Conservation (phyloP, 2,113 vertebrate genomes). For the Vulpes lagopus region DNA sequence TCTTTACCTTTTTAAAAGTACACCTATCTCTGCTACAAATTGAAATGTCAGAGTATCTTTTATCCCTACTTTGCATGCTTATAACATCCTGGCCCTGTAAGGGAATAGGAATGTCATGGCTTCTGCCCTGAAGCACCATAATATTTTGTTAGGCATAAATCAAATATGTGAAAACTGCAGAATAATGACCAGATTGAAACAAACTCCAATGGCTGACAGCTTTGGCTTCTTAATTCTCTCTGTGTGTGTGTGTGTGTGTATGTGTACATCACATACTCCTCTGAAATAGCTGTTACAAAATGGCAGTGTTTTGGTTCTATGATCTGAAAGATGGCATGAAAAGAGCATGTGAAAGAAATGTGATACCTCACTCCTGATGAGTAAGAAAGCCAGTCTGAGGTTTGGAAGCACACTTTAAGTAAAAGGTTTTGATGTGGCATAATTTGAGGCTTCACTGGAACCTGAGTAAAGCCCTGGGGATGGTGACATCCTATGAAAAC, state of each 20-base stretch:
- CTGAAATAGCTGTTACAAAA: not conserved
- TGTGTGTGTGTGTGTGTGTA: not conserved
- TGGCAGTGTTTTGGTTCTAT: not conserved
- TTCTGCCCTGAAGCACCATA: not conserved
- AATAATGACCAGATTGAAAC: not conserved
- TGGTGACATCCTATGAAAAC: not conserved
- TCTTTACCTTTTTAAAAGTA: not conserved
- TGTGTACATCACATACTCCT: not conserved
- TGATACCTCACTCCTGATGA: no score
- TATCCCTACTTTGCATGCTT: not conserved
- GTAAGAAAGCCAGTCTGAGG: not conserved
- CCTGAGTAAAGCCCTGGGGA: not conserved
- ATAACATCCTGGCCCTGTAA: not conserved
- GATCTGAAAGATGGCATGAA: not conserved
- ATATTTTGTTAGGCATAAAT: not conserved
- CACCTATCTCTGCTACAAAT: not conserved
- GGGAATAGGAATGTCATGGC: not conserved
- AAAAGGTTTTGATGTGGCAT: not conserved
- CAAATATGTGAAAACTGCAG: not conserved
- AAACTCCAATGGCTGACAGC: not conserved
- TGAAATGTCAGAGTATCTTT: not conserved
- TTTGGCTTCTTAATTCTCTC: not conserved
- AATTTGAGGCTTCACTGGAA: not conserved
- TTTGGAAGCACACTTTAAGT: not conserved
- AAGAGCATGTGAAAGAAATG: not conserved